Percentiles rank a stretch among this genome's conserved stretches.
These are phyloP conservation scores for Flexamia atlantica DNA, from an alignment of 2,888 invertebrate genomes.

Conservation along the genomic window DNA sequence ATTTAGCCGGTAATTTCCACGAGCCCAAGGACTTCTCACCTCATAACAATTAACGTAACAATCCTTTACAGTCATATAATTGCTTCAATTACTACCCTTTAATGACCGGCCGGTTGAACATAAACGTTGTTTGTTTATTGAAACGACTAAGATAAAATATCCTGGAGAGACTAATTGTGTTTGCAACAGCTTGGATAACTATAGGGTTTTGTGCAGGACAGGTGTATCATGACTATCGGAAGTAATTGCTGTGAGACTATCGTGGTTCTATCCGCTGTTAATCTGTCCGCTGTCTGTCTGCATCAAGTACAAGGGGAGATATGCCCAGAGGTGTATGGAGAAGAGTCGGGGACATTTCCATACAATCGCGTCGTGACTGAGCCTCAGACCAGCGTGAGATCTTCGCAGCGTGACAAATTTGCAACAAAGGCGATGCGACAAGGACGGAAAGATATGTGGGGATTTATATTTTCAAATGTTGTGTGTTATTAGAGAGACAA, in stretches of 20 bases:
- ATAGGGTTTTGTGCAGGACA: neutral
- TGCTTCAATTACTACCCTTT: neutral
- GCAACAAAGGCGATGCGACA: too few relatives aligned
- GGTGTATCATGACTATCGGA: neutral
- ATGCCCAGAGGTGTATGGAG: neutral
- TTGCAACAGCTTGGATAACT: neutral
- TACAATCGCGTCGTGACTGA: constrained; percentile 8
- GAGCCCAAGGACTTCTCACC: neutral
- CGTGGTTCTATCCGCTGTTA: neutral
- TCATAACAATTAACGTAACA: neutral
- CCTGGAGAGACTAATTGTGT: neutral
- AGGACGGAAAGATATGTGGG: too few relatives aligned
- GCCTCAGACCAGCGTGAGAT: neutral
- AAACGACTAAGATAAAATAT: neutral
- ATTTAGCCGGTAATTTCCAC: neutral
- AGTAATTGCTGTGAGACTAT: neutral
- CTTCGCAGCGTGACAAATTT: too few relatives aligned
- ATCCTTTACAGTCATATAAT: neutral
- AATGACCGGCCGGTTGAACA: neutral
- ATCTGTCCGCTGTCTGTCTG: too few relatives aligned
- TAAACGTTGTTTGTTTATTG: neutral
- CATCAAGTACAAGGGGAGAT: too few relatives aligned
- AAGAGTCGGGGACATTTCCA: neutral
- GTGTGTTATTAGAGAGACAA: too few relatives aligned
- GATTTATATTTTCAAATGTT: too few relatives aligned